Percentiles rank a stretch among this genome's conserved stretches.
phyloP scores from a whole-genome alignment of 2,797 vertebrate genomes.

The Ciconia nigra region DNA sequence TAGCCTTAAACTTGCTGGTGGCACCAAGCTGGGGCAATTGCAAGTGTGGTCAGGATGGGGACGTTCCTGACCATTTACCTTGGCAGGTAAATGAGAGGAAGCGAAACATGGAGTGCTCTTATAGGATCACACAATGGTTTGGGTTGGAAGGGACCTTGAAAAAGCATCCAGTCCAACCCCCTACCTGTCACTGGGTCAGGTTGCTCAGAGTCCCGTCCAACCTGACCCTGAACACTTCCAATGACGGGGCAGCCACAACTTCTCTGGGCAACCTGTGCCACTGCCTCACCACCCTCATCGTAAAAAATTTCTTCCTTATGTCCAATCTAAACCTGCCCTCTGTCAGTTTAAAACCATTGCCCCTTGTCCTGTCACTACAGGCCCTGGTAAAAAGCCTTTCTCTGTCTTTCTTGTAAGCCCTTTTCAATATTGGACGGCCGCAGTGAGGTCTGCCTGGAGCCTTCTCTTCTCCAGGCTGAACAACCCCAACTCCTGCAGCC shows the following conservation, averaged over 20 bases:
- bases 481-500: too few species aligned
- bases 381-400: background rate
- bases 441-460: too few species aligned
- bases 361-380: background rate
- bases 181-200: background rate
- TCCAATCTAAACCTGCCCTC: background rate
- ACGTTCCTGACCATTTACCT: background rate
- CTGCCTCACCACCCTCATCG: background rate
- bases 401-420: background rate
- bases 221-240: background rate
- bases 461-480: too few species aligned
- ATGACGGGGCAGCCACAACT: background rate
- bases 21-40: too few species aligned
- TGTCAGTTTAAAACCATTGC: background rate
- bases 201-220: background rate
- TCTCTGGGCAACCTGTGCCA: background rate
- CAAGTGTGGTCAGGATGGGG: background rate
- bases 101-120: background rate
- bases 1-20: background rate
- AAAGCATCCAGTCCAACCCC: background rate
- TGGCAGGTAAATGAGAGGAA: background rate
- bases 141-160: background rate
- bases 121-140: background rate
- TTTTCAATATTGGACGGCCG: background rate
- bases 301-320: background rate